Conservation (phyloP, 2,888 invertebrate genomes). For the Ischnura elegans region DNA sequence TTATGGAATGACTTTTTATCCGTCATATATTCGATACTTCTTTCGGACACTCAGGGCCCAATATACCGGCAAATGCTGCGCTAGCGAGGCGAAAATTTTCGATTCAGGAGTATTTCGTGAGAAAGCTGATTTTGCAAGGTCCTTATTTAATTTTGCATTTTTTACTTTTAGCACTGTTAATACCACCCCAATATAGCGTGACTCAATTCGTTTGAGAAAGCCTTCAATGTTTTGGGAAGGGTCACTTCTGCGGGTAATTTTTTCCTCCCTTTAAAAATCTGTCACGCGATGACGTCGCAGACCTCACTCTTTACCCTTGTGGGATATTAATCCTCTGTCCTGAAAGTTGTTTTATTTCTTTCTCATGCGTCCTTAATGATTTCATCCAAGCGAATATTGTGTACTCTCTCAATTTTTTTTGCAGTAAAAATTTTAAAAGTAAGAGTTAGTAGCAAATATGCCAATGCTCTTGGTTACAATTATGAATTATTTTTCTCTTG, state of each 20-base stretch:
- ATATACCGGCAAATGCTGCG: too few species aligned
- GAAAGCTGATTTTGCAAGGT: neutral
- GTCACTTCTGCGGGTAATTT: neutral
- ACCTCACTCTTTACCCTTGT: neutral
- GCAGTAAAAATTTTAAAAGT: too few species aligned
- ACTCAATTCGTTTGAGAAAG: neutral
- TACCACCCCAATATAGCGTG: neutral
- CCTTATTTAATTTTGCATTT: neutral
- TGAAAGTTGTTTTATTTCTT: neutral
- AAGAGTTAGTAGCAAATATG: too few species aligned
- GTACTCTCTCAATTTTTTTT: neutral
- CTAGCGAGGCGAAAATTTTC: too few species aligned
- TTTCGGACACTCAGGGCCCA: too few species aligned
- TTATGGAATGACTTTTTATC: too few species aligned
- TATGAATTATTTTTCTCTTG: too few species aligned
- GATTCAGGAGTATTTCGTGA: neutral
- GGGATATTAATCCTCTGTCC: neutral
- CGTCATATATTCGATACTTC: too few species aligned
- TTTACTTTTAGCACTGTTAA: neutral
- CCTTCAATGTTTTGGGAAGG: neutral
- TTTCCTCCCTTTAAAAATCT: neutral
- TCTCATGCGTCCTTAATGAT: too few species aligned
- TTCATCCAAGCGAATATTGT: neutral
- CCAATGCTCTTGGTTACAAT: too few species aligned
- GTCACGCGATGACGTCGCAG: constrained; percentile 32